Conservation (phyloP, 2,797 vertebrate genomes). For the Limnodromus scolopaceus region DNA sequence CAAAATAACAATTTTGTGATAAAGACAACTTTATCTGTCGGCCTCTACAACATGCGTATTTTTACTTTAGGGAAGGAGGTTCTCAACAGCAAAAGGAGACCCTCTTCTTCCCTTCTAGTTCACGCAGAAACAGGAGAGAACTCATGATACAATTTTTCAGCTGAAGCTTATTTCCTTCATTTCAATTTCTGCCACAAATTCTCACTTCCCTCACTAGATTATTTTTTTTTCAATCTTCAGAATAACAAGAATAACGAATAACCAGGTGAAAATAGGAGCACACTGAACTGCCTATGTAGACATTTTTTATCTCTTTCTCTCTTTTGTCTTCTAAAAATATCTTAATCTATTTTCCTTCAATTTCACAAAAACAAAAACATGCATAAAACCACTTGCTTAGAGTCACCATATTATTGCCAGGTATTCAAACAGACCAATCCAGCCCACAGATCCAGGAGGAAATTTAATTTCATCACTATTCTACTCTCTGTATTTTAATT, state of each 20-base stretch:
- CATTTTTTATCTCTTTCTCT: not conserved
- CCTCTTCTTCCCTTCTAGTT: not conserved
- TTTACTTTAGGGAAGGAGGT: not conserved
- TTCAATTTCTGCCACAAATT: not conserved
- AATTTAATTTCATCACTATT: not conserved
- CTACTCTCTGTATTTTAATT: not conserved
- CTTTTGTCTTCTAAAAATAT: not conserved
- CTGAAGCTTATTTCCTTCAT: not conserved
- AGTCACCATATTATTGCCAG: not conserved
- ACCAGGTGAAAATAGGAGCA: not conserved
- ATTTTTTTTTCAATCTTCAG: not conserved
- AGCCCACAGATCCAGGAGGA: not conserved
- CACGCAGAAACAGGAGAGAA: not conserved
- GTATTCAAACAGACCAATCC: not conserved
- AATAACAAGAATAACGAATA: not conserved
- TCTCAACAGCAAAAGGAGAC: not conserved
- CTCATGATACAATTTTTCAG: accelerated
- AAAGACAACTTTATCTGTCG: not conserved
- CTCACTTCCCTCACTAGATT: not conserved
- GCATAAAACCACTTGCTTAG: not conserved
- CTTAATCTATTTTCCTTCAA: not conserved
- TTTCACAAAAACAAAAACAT: not conserved
- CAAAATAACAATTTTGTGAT: not conserved
- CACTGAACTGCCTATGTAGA: not conserved
- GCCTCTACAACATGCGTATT: not conserved